Conservation (phyloP, 2,113 vertebrate species). For the Xiphophorus maculatus region DNA sequence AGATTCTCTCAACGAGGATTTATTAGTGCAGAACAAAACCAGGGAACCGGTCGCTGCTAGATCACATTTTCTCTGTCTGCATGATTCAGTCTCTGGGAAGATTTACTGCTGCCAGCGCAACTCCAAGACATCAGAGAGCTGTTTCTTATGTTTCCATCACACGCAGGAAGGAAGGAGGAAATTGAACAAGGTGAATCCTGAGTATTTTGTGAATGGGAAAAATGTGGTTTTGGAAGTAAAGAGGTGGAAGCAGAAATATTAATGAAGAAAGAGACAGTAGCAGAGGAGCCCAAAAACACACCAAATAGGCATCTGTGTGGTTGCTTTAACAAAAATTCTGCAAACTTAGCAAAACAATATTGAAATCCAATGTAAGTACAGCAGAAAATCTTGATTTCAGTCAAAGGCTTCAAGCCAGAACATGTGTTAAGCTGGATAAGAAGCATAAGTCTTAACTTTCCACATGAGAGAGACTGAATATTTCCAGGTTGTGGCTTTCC, state of each 20-base stretch:
- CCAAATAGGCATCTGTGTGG: neutral
- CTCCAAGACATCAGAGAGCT: conserved; percentile 57
- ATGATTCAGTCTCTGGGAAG: conserved; percentile 30
- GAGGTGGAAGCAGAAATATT: neutral
- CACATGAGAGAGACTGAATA: neutral
- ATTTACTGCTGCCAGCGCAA: conserved; percentile 60
- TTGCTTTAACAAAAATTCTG: neutral
- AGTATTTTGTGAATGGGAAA: conserved; percentile 58
- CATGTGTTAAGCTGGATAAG: neutral
- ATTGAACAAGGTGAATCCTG: conserved; percentile 70
- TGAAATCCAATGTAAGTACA: neutral
- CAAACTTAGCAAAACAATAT: neutral
- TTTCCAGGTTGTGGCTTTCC: neutral
- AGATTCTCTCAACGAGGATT: conserved; percentile 53
- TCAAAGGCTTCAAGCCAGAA: neutral
- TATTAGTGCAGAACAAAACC: conserved; percentile 51
- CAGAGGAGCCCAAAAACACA: neutral
- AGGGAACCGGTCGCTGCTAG: conserved; percentile 50
- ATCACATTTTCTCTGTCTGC: conserved; percentile 45
- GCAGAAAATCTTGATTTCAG: neutral
- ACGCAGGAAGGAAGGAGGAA: conserved; percentile 72
- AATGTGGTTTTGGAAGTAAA: conserved; percentile 3
- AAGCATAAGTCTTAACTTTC: neutral
- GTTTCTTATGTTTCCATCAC: conserved; percentile 67
- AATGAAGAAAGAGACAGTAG: neutral